Conservation (phyloP, 2,888 invertebrate genomes). For the Agrochola litura region DNA sequence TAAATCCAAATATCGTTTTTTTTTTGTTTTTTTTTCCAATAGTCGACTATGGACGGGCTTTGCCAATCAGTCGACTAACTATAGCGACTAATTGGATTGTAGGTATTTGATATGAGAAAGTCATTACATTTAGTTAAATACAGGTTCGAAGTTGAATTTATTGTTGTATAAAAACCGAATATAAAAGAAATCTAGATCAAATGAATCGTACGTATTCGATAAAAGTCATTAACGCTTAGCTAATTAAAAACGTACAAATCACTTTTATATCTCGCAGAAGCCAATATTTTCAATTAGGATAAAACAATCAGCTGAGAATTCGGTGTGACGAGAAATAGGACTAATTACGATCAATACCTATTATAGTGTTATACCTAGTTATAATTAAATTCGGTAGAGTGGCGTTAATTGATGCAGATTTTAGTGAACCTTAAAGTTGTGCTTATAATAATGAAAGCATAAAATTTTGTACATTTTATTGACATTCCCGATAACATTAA, state of each 20-base stretch:
- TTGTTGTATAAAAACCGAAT: neutral
- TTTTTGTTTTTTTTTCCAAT: too few species aligned
- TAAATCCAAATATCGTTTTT: too few species aligned
- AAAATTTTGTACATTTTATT: neutral
- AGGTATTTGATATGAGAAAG: neutral
- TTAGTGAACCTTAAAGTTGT: slow-evolving; percentile 9
- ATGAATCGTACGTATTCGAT: neutral
- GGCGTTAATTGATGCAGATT: slow-evolving; percentile 13
- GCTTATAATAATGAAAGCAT: neutral
- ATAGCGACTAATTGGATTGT: neutral
- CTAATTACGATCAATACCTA: slow-evolving; percentile 63
- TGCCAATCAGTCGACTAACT: neutral
- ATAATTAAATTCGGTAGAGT: slow-evolving; percentile 53
- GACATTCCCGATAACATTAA: neutral
- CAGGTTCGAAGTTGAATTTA: neutral
- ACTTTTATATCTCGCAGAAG: slow-evolving; percentile 13
- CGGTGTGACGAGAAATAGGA: slow-evolving; percentile 54
- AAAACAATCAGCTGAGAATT: slow-evolving; percentile 47
- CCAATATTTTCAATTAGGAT: slow-evolving; percentile 10
- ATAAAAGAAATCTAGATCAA: too few species aligned
- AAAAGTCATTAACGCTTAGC: neutral
- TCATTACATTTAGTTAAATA: neutral
- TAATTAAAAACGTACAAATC: neutral
- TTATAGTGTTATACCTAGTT: too few species aligned
- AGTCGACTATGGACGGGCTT: neutral